A percentile compares a stretch with the other conserved stretches of the same genome.
Conservation (phyloP, 1,140 invertebrate genomes). For the Brevipalpus yothersi region DNA sequence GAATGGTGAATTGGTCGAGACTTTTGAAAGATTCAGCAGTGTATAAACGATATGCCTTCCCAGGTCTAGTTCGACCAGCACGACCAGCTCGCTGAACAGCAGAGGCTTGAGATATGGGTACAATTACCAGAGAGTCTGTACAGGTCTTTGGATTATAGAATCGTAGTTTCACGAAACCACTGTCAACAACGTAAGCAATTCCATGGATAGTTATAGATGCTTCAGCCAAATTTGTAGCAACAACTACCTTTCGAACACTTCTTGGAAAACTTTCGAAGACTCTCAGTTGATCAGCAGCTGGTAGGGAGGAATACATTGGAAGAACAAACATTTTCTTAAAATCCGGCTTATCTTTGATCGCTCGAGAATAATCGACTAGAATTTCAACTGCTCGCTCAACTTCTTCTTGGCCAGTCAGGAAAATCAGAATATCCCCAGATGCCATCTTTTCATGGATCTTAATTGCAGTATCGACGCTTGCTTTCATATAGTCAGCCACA, state of each 20-base stretch:
- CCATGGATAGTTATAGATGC: conserved; percentile 77
- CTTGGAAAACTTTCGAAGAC: conserved; percentile 56
- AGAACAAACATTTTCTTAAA: conserved; percentile 53
- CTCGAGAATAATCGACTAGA: conserved; percentile 21
- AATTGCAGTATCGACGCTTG: conserved; percentile 55
- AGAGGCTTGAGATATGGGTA: conserved; percentile 64
- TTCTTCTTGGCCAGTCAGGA: conserved; percentile 84
- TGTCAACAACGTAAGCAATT: conserved; percentile 41
- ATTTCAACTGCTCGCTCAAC: conserved; percentile 44
- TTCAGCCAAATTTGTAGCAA: conserved; percentile 94
- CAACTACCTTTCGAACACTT: conserved; percentile 59
- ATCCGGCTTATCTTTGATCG: conserved; percentile 13
- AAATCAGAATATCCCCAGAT: conserved; percentile 63
- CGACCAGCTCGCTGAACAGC: conserved; percentile 74
- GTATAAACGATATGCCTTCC: conserved; percentile 44
- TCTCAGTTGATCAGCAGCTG: conserved; percentile 53
- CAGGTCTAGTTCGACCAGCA: conserved; percentile 55
- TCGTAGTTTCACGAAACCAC: conserved; percentile 64
- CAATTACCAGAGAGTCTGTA: conserved; percentile 56
- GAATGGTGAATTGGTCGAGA: conserved; percentile 34
- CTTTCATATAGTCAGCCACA: conserved; percentile 67
- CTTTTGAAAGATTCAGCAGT: conserved; percentile 50
- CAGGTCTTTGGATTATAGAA: conserved; percentile 62
- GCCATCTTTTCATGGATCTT: conserved; percentile 65
- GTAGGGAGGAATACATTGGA: conserved; percentile 74